Evolutionary conservation across 2,797 vertebrate species (phyloP), one percentile per base, ranked within the genome.

Genomic region (Dipus sagitta): DNA sequence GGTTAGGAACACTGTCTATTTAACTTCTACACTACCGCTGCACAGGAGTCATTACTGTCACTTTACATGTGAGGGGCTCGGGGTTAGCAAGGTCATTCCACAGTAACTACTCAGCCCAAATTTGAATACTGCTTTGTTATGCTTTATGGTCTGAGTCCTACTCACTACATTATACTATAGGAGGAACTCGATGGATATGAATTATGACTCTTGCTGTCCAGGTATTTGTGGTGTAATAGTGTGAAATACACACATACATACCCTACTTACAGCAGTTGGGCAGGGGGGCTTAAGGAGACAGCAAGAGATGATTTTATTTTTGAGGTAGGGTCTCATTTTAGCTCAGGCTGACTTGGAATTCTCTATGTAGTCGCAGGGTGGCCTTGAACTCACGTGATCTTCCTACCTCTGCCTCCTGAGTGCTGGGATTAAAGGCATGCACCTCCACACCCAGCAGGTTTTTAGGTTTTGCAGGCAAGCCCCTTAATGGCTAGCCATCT

Each of bases 161-260:
- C 47, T 93, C 21, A 92, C 47, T 80, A 26, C 32, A 74, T 80
- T 47, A 74, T 4, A 64, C 15, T 52, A n/a, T 74, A 71, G 6
- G 28, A 84, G 71, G 52, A 34, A 80, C 5, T 6, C 52, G 54
- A 79, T 30, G 88, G 47, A 77, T 23, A 32, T 15, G 81, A 87
- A 89, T 52, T 52, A 89, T 21, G 2, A 34, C 78, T 86, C 54
- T 72, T 93, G 28, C n/a, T 91, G 84, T 90, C n/a, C 26, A 96
- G 68, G 76, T 8, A 54, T 30, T 11, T 86, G n/a, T 74, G 67
- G 75, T 81, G 4, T 82, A 82, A 79, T 6, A 65, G 17, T 76
- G 34, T 89, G 28, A 87, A 80, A 92, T 28, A 70, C 17, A 87
- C 14, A 72, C 24, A 80, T 47, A 83, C 58, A 71, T 72, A 94